Percentiles rank a stretch among this genome's conserved stretches.
These are phyloP conservation scores for Sakesphorus luctuosus DNA, from an alignment of 2,113 vertebrate species.

Conservation along the genomic window DNA sequence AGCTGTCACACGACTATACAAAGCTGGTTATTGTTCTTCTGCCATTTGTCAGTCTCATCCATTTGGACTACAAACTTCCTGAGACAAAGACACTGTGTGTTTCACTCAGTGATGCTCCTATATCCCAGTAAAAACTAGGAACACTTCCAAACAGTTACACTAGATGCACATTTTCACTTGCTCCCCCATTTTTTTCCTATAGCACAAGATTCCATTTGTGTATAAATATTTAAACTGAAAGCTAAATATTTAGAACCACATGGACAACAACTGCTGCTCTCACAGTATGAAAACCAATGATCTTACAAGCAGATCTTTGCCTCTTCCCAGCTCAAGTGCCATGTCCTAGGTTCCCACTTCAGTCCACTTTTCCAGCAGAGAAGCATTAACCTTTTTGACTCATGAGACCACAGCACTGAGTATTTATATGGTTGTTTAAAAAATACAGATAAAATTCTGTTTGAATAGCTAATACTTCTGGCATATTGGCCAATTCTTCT, in stretches of 20 bases:
- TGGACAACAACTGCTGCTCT: not conserved
- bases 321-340: not conserved
- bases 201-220: not conserved
- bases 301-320: not conserved
- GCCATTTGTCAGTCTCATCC: not conserved
- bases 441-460: not conserved
- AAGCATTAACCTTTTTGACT: not conserved
- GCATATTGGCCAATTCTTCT: not conserved
- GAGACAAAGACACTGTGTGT: not conserved
- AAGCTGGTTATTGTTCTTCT: not conserved
- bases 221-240: not conserved
- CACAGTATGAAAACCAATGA: not conserved
- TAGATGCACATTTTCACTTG: not conserved
- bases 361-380: not conserved
- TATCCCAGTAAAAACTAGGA: not conserved
- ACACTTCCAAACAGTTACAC: not conserved
- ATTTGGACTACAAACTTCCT: not conserved
- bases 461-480: not conserved
- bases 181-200: not conserved
- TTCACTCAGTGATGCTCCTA: not conserved
- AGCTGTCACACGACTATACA: not conserved
- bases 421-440: slow-evolving; percentile 15
- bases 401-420: not conserved
- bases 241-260: not conserved
- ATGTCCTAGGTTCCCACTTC: not conserved